Evolutionary conservation across 2,113 vertebrate species (phyloP).

Genomic region (Hippoglossus stenolepis): DNA sequence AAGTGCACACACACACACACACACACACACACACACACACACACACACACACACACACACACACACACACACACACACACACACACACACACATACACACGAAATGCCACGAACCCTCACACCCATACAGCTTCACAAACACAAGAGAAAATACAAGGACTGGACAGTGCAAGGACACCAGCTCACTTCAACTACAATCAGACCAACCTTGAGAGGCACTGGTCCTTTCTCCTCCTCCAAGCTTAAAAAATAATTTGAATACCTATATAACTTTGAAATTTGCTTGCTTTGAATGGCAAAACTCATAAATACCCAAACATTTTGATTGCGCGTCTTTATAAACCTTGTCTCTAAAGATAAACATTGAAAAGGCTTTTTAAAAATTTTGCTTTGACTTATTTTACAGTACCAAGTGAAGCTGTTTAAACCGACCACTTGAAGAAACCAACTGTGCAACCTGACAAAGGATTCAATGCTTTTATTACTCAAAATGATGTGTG

Average conservation of each 20-base stretch:
- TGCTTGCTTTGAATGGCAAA: conserved; percentile 65
- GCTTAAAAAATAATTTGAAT: conserved; percentile 76
- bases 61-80: neutral
- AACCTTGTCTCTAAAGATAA: conserved; percentile 65
- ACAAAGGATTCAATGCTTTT: conserved; percentile 52
- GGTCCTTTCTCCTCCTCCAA: conserved; percentile 67
- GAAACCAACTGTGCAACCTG: conserved; percentile 21
- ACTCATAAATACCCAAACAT: conserved; percentile 70
- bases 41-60: conserved; percentile 19
- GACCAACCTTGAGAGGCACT: conserved; percentile 74
- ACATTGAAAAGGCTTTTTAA: conserved; percentile 42
- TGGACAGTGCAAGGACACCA: conserved; percentile 78
- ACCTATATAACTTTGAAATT: conserved; percentile 62
- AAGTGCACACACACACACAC: conserved; percentile 13
- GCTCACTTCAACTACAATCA: conserved; percentile 72
- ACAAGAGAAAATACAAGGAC: conserved; percentile 69
- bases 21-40: conserved; percentile 12
- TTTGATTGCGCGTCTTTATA: conserved; percentile 54
- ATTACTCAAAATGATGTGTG: conserved; percentile 3
- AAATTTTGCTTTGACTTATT: conserved; percentile 42
- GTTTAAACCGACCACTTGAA: conserved; percentile 32
- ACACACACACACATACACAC: too few relatives aligned
- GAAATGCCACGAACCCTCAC: neutral
- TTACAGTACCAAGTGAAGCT: conserved; percentile 33
- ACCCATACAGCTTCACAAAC: conserved; percentile 56